Evolutionary conservation across 2,113 vertebrate genomes (phyloP).

Genomic region (Hemiscyllium ocellatum): DNA sequence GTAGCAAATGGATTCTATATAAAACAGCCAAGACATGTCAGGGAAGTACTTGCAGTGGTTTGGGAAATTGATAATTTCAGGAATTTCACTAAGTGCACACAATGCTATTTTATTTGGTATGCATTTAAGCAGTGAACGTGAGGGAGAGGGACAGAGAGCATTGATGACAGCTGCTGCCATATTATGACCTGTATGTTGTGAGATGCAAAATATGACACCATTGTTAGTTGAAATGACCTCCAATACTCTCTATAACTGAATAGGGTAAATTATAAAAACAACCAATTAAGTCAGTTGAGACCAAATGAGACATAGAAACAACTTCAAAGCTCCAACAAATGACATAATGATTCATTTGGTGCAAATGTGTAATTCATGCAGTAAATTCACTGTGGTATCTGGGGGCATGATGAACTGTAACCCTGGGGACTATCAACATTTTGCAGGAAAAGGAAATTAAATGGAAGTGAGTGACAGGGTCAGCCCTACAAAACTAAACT

Average conservation of each 20-base stretch:
- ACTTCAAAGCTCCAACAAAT: slow-evolving; percentile 10
- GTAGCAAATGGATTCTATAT: not conserved
- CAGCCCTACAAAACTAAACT: not conserved
- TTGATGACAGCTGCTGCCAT: not conserved
- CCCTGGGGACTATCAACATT: not conserved
- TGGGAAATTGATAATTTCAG: not conserved
- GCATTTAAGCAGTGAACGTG: not conserved
- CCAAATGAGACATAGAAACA: not conserved
- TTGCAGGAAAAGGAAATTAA: slow-evolving; percentile 34
- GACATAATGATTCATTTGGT: slow-evolving; percentile 19
- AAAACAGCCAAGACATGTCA: not conserved
- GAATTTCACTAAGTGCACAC: not conserved
- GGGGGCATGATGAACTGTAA: not conserved
- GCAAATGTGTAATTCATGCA: slow-evolving; percentile 10
- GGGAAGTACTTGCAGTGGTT: not conserved
- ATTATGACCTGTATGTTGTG: not conserved
- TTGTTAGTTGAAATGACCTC: not conserved
- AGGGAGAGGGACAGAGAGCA: not conserved
- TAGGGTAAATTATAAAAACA: not conserved
- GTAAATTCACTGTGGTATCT: not conserved
- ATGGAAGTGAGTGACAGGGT: slow-evolving; percentile 16
- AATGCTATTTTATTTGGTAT: not conserved
- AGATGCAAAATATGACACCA: not conserved
- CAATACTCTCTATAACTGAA: not conserved
- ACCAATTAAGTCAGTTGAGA: not conserved